Evolutionary conservation across 1,140 invertebrate species (phyloP), one percentile per base, ranked within the genome.

Genomic region (Solenopsis invicta): DNA sequence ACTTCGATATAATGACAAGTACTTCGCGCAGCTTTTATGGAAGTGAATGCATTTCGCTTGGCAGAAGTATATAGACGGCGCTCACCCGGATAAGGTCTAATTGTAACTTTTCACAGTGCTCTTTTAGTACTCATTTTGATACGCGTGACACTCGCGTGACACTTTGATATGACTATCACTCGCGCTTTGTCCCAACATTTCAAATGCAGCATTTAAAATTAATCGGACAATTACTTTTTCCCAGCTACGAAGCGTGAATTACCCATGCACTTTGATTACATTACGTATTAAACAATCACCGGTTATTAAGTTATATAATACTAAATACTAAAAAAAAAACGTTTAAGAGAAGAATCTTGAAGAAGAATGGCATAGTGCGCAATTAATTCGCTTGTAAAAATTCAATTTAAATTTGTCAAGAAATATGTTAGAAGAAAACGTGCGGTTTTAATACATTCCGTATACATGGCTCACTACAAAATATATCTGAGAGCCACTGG

Each of bases 1-100:
- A 74, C 67, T 74, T 41, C 67, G 54, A 74, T 74, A 82, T 72
- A 81, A 81, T 81, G 67, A 74, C 67, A 74, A 82, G 67, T 29
- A 74, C 52, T 74, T 59, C 6, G 67, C n/a, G 24, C 13, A 81
- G 66, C 21, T 82, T 74, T 74, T 74, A 48, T 59, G 24, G 24
- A 48, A 82, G 41, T 48, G 16, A 52, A 81, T 61, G 80, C 52
- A 10, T 41, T 82, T 21, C 4, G 50, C 52, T 56, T 12, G 41
- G 41, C 21, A n/a, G 8, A 59, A 56, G 10, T 56, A 0, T 21
- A 67, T 13, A 72, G 18, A 37, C 16, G 21, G 4, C 24, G 24
- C 45, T 69, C 64, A n/a, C 12, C 41, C 13, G 3, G 67, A 74
- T 74, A 72, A 61, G 41, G 18, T 72, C 24, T 82, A 71, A 82